Evolutionary conservation across 2,888 invertebrate species (phyloP), one percentile per base, ranked within the genome.

Genomic region (Apamea epomidion): DNA sequence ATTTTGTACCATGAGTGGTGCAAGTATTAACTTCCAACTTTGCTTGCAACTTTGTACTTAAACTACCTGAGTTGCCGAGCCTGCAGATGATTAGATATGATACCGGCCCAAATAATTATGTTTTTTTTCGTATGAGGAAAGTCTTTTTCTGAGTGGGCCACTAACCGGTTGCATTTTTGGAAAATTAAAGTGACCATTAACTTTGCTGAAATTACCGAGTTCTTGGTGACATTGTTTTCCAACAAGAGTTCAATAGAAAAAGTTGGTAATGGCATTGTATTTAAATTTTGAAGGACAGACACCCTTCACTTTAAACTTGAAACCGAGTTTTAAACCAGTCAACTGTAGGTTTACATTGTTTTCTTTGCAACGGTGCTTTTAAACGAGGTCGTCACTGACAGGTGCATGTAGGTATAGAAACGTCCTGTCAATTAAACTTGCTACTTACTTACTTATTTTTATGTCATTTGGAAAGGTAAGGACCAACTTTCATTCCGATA

Each of bases 261-360:
- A 25, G 67, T 45, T 51, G 25, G n/a, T 25, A 32, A 29, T 77
- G 64, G 8, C 32, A 73, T 78, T 82, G 82, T 73, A 78, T 82
- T 82, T 69, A 73, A 78, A 70, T 78, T 10, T 45, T 51, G 60
- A 65, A 74, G 73, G 60, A 60, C 54, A 37, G 42, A 58, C 67
- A 45, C 32, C 83, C 73, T 83, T 82, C 73, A 83, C 78, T 73
- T 83, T n/a, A 76, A 51, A 62, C 70, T n/a, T 62, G n/a, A 45
- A 67, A 42, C 4, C 37, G 4, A 25, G 67, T 16, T 25, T 3
- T 67, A 14, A 37, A 60, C 68, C 37, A n/a, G 54, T 48, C 29
- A 67, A 58, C 16, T 51, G 42, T 45, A 60, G 37, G n/a, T 45
- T 62, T 16, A n/a, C 21, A 32, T 70, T 32, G 51, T 74, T 45